phyloP scores from a whole-genome alignment of 2,888 invertebrate genomes.

The Calliopum simillimum region DNA sequence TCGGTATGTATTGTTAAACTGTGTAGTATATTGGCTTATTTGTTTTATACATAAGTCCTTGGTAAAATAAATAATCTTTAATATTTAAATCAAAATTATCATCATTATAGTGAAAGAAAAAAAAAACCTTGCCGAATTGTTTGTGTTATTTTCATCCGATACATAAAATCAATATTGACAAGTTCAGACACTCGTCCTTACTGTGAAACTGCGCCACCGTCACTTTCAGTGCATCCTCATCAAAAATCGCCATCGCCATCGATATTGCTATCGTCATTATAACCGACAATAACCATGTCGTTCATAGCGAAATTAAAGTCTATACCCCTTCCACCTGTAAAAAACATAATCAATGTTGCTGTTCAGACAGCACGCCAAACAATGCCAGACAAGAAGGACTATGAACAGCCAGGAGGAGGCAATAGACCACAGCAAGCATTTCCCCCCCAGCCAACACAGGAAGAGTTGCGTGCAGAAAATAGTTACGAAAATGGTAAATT shows the following conservation, averaged over 20 bases:
- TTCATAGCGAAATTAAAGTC: conserved; percentile 71
- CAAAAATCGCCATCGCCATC: conserved; percentile 37
- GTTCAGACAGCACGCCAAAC: conserved; percentile 85
- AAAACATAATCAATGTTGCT: conserved; percentile 83
- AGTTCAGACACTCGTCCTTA: conserved; percentile 45
- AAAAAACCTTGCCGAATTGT: conserved; percentile 2
- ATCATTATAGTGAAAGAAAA: background rate
- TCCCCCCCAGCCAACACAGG: conserved; percentile 47
- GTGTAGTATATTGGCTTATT: background rate
- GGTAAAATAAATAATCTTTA: conserved; percentile 38
- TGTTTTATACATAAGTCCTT: background rate
- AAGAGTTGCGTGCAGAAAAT: conserved; percentile 39
- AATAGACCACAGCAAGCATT: conserved; percentile 49
- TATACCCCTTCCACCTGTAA: conserved; percentile 80
- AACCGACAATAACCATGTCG: conserved; percentile 73
- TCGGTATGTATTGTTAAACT: too few species aligned
- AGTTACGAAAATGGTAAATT: conserved; percentile 33
- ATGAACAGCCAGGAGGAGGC: conserved; percentile 64
- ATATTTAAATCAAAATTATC: conserved; percentile 16
- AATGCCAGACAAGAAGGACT: conserved; percentile 74
- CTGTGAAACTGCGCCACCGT: conserved; percentile 41
- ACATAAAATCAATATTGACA: conserved; percentile 60
- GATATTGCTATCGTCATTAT: conserved; percentile 18
- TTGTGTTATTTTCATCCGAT: conserved; percentile 22
- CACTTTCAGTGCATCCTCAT: conserved; percentile 1